Percentiles rank a stretch among this genome's conserved stretches.
Conservation (phyloP, 2,888 invertebrate species). For the Rhamphomyia laevipes region DNA sequence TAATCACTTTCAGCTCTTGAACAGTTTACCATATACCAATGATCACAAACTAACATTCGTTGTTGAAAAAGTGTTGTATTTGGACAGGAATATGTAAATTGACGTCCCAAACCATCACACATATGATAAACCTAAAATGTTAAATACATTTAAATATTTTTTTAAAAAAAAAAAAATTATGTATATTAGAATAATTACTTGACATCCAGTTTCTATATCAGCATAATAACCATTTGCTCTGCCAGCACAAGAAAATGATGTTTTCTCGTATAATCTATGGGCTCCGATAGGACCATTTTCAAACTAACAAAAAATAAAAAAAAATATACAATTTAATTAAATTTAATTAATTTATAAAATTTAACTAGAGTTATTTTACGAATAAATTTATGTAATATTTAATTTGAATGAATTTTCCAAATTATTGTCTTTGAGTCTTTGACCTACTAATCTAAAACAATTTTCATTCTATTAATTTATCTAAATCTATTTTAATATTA, state of each 20-base stretch:
- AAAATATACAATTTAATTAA: background rate
- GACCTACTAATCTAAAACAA: too few species aligned
- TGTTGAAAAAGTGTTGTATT: constrained; percentile 71
- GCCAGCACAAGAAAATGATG: constrained; percentile 54
- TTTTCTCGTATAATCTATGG: constrained; percentile 33
- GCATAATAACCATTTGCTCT: constrained; percentile 62
- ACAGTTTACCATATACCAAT: constrained; percentile 71
- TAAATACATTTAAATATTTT: background rate
- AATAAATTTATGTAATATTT: too few species aligned
- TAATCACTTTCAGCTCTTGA: constrained; percentile 56
- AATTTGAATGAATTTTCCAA: too few species aligned
- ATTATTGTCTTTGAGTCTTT: too few species aligned
- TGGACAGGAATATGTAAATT: constrained; percentile 67
- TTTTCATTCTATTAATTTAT: too few species aligned
- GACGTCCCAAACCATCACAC: constrained; percentile 64
- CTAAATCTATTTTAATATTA: too few species aligned
- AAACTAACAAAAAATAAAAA: constrained; percentile 16
- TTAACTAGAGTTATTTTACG: too few species aligned
- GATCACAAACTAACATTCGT: constrained; percentile 69
- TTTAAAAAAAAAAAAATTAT: background rate
- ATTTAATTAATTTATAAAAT: background rate
- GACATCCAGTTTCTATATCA: constrained; percentile 60
- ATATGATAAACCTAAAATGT: constrained; percentile 61
- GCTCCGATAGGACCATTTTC: constrained; percentile 25
- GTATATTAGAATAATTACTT: constrained; percentile 40